These are phyloP conservation scores for Anaspis maculata DNA, from an alignment of 2,888 invertebrate species.

Conservation along the genomic window DNA sequence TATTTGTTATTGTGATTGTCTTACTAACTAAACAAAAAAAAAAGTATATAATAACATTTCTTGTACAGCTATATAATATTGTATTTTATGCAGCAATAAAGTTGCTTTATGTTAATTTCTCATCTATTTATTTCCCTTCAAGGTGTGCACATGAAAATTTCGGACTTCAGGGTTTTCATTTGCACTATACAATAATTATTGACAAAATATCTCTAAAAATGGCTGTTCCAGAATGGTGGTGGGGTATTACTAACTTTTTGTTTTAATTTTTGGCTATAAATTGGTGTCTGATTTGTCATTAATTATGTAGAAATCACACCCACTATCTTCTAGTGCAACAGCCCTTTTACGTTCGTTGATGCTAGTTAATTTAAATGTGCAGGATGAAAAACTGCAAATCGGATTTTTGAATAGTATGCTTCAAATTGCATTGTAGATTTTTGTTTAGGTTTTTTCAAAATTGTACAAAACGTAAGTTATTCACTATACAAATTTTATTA, in stretches of 20 bases:
- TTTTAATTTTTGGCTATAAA: constrained; percentile 3
- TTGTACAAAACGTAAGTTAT: too few relatives aligned
- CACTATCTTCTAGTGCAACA: constrained; percentile 36
- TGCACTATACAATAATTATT: constrained; percentile 11
- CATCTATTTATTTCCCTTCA: constrained; percentile 23
- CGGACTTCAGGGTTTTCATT: too few relatives aligned
- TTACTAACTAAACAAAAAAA: constrained; percentile 25
- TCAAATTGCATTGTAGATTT: too few relatives aligned
- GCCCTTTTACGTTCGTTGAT: too few relatives aligned
- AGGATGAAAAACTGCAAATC: too few relatives aligned
- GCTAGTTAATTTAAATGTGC: too few relatives aligned
- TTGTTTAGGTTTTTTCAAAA: too few relatives aligned
- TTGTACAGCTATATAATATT: constrained; percentile 33
- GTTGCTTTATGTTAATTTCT: constrained; percentile 37
- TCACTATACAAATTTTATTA: too few relatives aligned
- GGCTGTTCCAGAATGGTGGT: constrained; percentile 42
- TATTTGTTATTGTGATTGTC: constrained; percentile 27
- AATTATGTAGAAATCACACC: constrained; percentile 12
- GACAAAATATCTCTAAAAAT: constrained; percentile 34
- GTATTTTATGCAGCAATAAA: constrained; percentile 40
- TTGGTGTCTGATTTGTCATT: too few relatives aligned
- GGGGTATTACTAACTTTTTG: constrained; percentile 32
- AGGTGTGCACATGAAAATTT: too few relatives aligned
- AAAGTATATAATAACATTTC: constrained; percentile 21
- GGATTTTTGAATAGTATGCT: too few relatives aligned